Conservation (phyloP, 1,140 invertebrate species). For the Wiebesia pumilae region DNA sequence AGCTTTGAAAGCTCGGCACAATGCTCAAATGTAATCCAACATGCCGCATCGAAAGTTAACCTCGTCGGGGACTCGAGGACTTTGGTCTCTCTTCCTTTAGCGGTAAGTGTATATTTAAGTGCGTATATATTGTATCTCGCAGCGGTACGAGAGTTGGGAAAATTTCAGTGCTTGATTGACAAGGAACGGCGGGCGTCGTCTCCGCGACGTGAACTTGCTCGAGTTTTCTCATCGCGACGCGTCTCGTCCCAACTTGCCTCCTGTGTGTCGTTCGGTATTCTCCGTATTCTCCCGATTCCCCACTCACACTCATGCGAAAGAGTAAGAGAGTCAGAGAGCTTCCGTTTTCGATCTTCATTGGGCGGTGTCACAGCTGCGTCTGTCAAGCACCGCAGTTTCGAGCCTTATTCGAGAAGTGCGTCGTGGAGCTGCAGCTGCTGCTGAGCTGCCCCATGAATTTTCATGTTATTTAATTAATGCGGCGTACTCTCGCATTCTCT, state of each 20-base stretch:
- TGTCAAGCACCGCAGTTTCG: background rate
- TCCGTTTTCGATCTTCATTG: slow-evolving; percentile 43
- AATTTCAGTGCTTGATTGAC: slow-evolving; percentile 44
- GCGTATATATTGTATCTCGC: slow-evolving; percentile 18
- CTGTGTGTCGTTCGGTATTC: too few species aligned
- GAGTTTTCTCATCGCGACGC: slow-evolving; percentile 32
- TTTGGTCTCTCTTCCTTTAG: background rate
- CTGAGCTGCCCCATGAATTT: slow-evolving; percentile 40
- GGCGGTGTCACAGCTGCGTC: slow-evolving; percentile 35
- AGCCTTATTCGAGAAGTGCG: slow-evolving; percentile 2
- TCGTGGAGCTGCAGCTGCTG: background rate
- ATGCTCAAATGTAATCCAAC: slow-evolving; percentile 38
- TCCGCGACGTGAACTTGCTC: background rate
- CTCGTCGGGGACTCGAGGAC: background rate
- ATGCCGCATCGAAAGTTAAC: background rate
- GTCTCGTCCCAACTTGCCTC: background rate
- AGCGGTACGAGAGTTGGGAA: background rate
- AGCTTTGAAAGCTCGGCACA: background rate
- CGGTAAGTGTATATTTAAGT: slow-evolving; percentile 22
- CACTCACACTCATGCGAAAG: background rate
- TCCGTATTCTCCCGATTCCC: background rate
- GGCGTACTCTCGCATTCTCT: background rate
- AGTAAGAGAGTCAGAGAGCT: background rate
- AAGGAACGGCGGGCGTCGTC: background rate
- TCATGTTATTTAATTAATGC: slow-evolving; percentile 46